Evolutionary conservation across 2,797 vertebrate genomes (phyloP), one percentile per base, ranked within the genome.

Genomic region (Rhincodon typus): DNA sequence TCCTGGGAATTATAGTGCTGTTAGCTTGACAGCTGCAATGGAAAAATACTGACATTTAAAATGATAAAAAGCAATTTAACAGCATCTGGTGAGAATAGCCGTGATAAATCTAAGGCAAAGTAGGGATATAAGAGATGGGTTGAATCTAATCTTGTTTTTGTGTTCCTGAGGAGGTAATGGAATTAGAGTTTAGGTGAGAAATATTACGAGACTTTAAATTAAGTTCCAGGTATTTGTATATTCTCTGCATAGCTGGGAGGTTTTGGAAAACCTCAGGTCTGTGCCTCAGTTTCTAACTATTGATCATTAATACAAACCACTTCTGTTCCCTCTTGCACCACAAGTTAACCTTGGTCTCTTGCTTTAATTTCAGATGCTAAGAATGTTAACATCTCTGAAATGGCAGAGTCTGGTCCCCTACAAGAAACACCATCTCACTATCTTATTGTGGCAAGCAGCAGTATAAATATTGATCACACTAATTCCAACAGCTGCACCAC

Each of bases 1-100:
- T 66, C 30, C 30, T 91, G 88, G 88, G 57, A 91, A 67, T 91
- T n/a, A 91, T 62, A 23, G 15, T 10, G 34, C n/a, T 67, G 88
- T 91, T 91, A 90, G 62, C 87, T n/a, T 90, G 88, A 91, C 62
- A 67, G 57, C 57, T 67, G 88, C 57, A 91, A 38, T 67, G 88
- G 62, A 67, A 67, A 67, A 91, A n/a, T 91, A 66, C 34, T 21
- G 34, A 38, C 34, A 17, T 91, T 91, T 67, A 91, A n/a, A n/a
- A n/a, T 91, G 67, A 66, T 62, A 67, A 38, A 21, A 91, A 91
- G 88, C 62, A 21, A 67, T 66, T 66, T n/a, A 23, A 91, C 15
- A 67, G n/a, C 62, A 91, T 67, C 88, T 91, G 57, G 88, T 38
- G 34, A 66, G 88, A 91, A 27, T 66, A 66, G 17, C 66, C 21